phyloP scores from a whole-genome alignment of 1,140 invertebrate species.

The Sminthurinus signatus region DNA sequence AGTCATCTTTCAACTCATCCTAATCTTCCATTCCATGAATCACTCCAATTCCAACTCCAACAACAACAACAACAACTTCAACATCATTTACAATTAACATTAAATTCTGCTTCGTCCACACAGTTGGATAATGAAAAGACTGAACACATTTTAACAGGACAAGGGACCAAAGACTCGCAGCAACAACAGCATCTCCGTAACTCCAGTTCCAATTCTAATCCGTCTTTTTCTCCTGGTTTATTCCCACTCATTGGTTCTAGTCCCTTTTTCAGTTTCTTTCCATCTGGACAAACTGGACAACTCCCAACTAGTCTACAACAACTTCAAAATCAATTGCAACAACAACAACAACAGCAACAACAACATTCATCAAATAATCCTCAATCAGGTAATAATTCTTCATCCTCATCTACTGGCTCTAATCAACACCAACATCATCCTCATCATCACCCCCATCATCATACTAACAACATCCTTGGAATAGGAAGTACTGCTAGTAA shows the following conservation, averaged over 20 bases:
- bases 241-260: constrained; percentile 28
- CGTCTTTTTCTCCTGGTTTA: constrained; percentile 39
- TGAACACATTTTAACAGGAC: constrained; percentile 33
- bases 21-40: background rate
- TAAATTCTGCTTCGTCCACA: constrained; percentile 5
- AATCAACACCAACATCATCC: background rate
- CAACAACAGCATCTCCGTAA: background rate
- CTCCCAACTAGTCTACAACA: background rate
- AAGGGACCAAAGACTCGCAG: constrained; percentile 32
- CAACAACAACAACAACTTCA: background rate
- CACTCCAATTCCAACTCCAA: background rate
- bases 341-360: background rate
- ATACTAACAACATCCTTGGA: too few species aligned
- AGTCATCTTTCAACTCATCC: constrained; percentile 4
- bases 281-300: background rate
- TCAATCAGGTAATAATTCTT: too few species aligned
- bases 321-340: background rate
- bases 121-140: constrained; percentile 37
- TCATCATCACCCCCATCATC: background rate
- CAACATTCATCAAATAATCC: background rate
- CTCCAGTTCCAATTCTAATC: constrained; percentile 12
- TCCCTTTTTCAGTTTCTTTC: constrained; percentile 22
- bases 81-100: constrained; percentile 1
- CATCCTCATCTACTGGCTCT: too few species aligned
- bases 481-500: background rate